A percentile compares a stretch with the other conserved stretches of the same genome.
These are phyloP conservation scores for Prunella fulvescens DNA, from an alignment of 2,113 vertebrate species.

Conservation along the genomic window DNA sequence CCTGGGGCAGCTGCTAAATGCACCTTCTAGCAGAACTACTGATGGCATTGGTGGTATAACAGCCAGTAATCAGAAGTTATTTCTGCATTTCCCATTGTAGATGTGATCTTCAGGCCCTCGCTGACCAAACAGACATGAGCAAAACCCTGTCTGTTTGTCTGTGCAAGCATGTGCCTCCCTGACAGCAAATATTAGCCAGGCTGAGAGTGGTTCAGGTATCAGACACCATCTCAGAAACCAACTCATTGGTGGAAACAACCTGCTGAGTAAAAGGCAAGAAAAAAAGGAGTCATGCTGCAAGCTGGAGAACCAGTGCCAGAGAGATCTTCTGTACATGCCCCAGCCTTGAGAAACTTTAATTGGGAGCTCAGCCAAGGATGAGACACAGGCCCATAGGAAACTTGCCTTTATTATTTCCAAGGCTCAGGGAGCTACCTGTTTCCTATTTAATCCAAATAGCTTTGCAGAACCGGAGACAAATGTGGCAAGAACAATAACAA, in stretches of 20 bases:
- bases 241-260: background rate
- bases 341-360: background rate
- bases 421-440: background rate
- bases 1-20: background rate
- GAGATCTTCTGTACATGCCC: background rate
- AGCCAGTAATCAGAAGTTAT: background rate
- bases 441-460: conserved; percentile 20
- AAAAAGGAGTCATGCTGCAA: background rate
- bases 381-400: background rate
- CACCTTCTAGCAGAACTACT: background rate
- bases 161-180: background rate
- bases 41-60: background rate
- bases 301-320: background rate
- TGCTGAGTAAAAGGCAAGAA: background rate
- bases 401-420: background rate
- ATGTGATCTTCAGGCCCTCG: fast-evolving
- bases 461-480: background rate
- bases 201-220: background rate
- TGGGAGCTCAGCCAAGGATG: background rate
- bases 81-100: background rate
- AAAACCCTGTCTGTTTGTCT: background rate
- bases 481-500: background rate
- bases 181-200: background rate
- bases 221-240: background rate
- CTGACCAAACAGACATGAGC: background rate